Percentiles rank a stretch among this genome's conserved stretches.
Evolutionary conservation across 23 tunicate genomes (phyloP).

Genomic region (Corella eumyota): DNA sequence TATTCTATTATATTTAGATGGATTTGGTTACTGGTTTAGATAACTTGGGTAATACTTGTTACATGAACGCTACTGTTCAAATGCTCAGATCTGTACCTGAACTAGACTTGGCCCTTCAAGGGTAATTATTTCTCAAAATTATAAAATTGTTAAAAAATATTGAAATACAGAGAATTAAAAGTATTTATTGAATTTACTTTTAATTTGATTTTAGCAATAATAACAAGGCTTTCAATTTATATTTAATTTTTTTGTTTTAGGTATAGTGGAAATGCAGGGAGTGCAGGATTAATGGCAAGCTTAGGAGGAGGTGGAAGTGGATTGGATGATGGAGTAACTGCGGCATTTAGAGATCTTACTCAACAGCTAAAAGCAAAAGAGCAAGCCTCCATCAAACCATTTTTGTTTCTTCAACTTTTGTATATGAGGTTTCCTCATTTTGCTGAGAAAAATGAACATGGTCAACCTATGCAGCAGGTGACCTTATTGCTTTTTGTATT

Average conservation of each 20-base stretch:
- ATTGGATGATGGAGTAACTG: conserved; percentile 41
- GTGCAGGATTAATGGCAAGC: conserved; percentile 18
- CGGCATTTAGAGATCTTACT: conserved; percentile 32
- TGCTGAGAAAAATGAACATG: conserved; percentile 82
- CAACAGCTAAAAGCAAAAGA: conserved; percentile 30
- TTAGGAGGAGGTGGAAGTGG: conserved; percentile 10
- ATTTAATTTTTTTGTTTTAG: conserved; percentile 4
- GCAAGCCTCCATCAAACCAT: conserved; percentile 62
- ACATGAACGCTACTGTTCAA: conserved; percentile 97
- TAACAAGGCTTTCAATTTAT: too few relatives aligned
- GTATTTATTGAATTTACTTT: too few relatives aligned
- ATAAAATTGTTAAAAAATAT: too few relatives aligned
- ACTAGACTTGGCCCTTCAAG: conserved; percentile 60
- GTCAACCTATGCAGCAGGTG: conserved; percentile 92
- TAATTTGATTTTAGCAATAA: too few relatives aligned
- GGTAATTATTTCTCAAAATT: too few relatives aligned
- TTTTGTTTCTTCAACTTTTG: conserved; percentile 56
- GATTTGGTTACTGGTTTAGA: conserved; percentile 72
- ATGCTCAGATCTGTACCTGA: conserved; percentile 84
- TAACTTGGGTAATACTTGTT: conserved; percentile 95
- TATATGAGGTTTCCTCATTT: conserved; percentile 80
- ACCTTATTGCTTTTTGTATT: neutral
- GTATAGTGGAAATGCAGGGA: conserved; percentile 3
- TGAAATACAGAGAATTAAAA: too few relatives aligned
- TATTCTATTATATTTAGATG: conserved; percentile 29